A percentile compares a stretch with the other conserved stretches of the same genome.
Evolutionary conservation across 2,888 invertebrate genomes (phyloP).

Genomic region (Agrotis ipsilon): DNA sequence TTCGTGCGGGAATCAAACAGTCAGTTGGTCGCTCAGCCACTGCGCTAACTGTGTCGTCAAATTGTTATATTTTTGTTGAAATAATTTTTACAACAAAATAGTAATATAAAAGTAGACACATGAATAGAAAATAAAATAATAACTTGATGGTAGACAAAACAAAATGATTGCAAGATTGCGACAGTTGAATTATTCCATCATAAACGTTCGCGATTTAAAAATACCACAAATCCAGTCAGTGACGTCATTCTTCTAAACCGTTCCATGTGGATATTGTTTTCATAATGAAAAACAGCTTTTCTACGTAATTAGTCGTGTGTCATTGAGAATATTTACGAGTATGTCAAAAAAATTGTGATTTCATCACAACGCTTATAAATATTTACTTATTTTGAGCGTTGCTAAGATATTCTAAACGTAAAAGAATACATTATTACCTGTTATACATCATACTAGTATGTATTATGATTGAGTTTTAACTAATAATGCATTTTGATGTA

Average conservation of each 20-base stretch:
- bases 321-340: slow-evolving; percentile 30
- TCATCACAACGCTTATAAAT: too few species aligned
- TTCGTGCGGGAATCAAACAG: too few species aligned
- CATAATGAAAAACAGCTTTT: slow-evolving; percentile 31
- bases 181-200: slow-evolving; percentile 22
- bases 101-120: neutral
- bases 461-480: too few species aligned
- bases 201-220: slow-evolving; percentile 29
- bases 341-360: slow-evolving; percentile 10
- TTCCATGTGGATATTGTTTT: slow-evolving; percentile 55
- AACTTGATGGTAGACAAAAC: slow-evolving; percentile 17
- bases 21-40: too few species aligned
- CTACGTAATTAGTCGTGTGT: slow-evolving; percentile 32
- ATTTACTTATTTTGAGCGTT: too few species aligned
- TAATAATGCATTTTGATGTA: too few species aligned
- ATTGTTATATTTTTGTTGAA: neutral
- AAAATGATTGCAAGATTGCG: slow-evolving; percentile 12
- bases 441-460: too few species aligned
- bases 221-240: slow-evolving; percentile 38
- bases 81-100: neutral
- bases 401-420: too few species aligned
- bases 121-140: neutral
- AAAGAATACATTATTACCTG: too few species aligned
- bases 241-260: slow-evolving; percentile 19
- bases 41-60: too few species aligned